phyloP scores from a whole-genome alignment of 2,888 invertebrate species.

The Melanostoma mellinum region DNA sequence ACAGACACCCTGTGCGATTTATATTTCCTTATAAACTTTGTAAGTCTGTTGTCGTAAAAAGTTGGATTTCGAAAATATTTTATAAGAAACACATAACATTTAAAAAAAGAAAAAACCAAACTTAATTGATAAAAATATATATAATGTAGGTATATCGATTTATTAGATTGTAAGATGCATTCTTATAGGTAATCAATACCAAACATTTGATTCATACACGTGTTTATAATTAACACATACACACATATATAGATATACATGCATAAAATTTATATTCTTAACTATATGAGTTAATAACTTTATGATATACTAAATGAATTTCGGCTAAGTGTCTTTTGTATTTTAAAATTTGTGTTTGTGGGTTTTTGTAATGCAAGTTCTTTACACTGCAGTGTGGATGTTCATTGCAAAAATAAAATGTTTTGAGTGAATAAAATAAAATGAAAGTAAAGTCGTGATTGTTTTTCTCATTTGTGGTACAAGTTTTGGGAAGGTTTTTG shows the following conservation, averaged over 20 bases:
- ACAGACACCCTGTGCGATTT: constrained; percentile 2
- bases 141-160: neutral
- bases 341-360: constrained; percentile 47
- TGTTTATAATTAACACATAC: constrained; percentile 15
- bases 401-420: constrained; percentile 48
- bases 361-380: constrained; percentile 51
- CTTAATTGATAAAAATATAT: neutral
- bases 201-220: constrained; percentile 36
- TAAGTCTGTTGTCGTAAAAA: neutral
- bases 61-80: too few species aligned
- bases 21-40: neutral
- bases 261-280: constrained; percentile 22
- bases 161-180: neutral
- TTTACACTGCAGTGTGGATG: constrained; percentile 38
- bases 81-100: neutral
- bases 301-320: constrained; percentile 50
- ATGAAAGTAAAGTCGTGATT: constrained; percentile 22
- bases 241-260: constrained; percentile 2
- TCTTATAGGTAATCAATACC: constrained; percentile 12
- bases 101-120: neutral
- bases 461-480: neutral
- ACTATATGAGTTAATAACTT: neutral
- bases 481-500: neutral
- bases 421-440: constrained; percentile 63
- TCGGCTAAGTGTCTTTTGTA: constrained; percentile 69